A percentile compares a stretch with the other conserved stretches of the same genome.
These are phyloP conservation scores for Sphinx pinastri DNA, from an alignment of 2,888 invertebrate species.

Conservation along the genomic window DNA sequence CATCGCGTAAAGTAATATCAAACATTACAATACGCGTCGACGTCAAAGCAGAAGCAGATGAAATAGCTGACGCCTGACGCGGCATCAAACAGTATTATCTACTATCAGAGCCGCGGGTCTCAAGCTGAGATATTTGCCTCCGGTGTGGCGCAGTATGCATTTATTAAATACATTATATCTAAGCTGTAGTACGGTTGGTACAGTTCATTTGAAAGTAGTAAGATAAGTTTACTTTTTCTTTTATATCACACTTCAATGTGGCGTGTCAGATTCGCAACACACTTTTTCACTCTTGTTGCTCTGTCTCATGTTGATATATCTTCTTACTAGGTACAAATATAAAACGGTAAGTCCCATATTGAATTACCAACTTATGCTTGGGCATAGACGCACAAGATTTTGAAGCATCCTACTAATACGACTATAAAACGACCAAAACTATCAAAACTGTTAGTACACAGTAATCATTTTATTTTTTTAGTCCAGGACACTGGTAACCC, in stretches of 20 bases:
- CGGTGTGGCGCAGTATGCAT: conserved; percentile 3
- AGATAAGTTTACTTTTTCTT: neutral
- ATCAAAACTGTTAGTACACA: too few species aligned
- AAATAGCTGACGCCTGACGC: conserved; percentile 1
- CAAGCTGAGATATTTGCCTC: conserved; percentile 9
- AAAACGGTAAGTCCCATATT: too few species aligned
- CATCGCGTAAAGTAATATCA: conserved; percentile 5
- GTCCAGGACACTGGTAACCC: too few species aligned
- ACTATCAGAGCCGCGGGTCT: conserved; percentile 10
- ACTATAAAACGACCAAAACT: too few species aligned
- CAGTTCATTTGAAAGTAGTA: neutral
- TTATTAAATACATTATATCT: conserved; percentile 14
- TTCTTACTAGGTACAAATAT: too few species aligned
- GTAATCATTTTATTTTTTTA: too few species aligned
- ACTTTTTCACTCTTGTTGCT: too few species aligned
- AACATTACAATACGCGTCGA: neutral
- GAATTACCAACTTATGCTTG: too few species aligned
- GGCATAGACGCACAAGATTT: too few species aligned
- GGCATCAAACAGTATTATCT: conserved; percentile 14
- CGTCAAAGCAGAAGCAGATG: neutral
- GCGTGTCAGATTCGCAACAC: too few species aligned
- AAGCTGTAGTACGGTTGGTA: neutral
- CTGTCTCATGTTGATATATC: too few species aligned
- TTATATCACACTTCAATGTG: neutral
- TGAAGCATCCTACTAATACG: too few species aligned